Percentiles rank a stretch among this genome's conserved stretches.
Conservation (phyloP, 2,888 invertebrate genomes). For the Rhingia rostrata region DNA sequence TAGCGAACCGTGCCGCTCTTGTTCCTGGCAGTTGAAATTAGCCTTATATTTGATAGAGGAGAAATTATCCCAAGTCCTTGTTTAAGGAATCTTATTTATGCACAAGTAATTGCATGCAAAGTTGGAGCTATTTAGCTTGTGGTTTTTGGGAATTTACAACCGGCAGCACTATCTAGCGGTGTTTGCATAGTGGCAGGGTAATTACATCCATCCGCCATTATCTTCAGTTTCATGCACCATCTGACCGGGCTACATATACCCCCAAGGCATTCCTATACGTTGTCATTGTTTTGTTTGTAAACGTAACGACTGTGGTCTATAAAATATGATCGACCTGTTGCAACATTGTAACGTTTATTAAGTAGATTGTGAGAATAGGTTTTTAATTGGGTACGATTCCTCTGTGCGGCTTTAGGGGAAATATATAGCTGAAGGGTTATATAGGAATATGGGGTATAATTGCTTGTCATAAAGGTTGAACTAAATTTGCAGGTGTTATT, state of each 20-base stretch:
- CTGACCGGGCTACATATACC: neutral
- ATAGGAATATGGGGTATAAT: no score
- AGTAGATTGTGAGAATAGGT: no score
- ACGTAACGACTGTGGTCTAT: neutral
- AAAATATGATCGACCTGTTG: neutral
- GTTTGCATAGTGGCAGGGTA: neutral
- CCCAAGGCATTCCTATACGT: neutral
- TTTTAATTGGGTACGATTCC: no score
- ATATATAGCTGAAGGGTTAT: no score
- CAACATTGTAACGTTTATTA: neutral
- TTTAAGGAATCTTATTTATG: constrained; percentile 35
- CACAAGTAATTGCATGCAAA: constrained; percentile 10
- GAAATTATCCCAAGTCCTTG: constrained; percentile 16
- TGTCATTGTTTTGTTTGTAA: neutral
- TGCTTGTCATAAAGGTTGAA: no score
- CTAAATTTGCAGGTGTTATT: no score
- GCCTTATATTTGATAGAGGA: constrained; percentile 12
- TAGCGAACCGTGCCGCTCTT: neutral
- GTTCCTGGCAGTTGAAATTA: constrained; percentile 30
- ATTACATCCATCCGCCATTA: constrained; percentile 13
- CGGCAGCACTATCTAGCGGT: neutral
- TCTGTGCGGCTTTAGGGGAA: no score
- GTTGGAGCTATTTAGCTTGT: neutral
- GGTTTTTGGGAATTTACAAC: neutral
- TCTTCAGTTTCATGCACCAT: neutral